phyloP scores from a whole-genome alignment of 2,113 vertebrate genomes.

The Casuarius casuarius region DNA sequence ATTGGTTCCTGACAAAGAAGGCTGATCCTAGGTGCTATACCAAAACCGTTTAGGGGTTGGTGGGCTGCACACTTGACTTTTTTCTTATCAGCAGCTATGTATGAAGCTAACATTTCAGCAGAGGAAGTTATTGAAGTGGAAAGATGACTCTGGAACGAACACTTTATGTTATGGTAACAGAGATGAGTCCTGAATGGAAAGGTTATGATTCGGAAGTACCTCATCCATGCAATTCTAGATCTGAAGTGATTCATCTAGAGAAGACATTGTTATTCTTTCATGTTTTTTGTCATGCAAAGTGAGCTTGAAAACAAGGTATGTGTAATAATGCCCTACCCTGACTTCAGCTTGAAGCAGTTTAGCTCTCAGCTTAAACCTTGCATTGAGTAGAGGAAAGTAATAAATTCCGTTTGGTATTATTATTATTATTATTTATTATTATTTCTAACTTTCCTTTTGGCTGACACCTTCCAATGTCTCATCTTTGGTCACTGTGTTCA shows the following conservation, averaged over 20 bases:
- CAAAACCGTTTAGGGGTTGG: background rate
- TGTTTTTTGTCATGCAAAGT: rapidly evolving
- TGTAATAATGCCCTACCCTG: background rate
- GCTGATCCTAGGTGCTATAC: background rate
- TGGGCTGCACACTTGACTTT: background rate
- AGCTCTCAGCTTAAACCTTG: background rate
- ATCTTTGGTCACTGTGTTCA: background rate
- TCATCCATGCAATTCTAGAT: background rate
- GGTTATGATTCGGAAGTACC: background rate
- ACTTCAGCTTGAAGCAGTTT: background rate
- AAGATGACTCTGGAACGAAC: background rate
- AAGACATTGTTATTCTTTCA: background rate
- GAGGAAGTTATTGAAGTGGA: background rate
- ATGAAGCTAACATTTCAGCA: background rate
- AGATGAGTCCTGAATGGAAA: background rate
- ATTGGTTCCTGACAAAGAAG: background rate
- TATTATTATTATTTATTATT: background rate
- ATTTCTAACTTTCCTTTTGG: background rate
- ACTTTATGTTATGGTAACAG: background rate
- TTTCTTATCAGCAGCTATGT: background rate
- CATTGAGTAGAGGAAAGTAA: background rate
- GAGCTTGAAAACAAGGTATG: background rate
- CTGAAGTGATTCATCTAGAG: background rate
- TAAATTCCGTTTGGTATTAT: background rate
- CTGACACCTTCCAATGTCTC: background rate